Base-by-base conservation (phyloP, 2,113 vertebrate genomes). In the Centrocercus urophasianus region DNA sequence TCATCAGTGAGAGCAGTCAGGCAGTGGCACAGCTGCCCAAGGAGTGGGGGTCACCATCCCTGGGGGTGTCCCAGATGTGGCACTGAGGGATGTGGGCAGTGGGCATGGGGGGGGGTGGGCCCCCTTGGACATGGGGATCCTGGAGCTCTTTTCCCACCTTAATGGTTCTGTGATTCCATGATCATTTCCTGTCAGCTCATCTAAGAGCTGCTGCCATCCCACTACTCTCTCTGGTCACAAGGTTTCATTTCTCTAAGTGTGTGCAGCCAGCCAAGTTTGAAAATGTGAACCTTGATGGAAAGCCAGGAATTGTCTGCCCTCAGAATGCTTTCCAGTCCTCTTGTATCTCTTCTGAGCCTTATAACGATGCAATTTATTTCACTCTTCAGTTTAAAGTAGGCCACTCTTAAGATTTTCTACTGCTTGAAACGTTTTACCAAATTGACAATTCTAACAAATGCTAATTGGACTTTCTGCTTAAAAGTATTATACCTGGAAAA, bases 201-300 rank as follows among this genome's bases (percentile, higher is more conserved):
- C 59, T 72, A 69, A 43, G 42, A 75, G 20, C 24, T 75, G 30
- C 34, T 83, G 74, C 64, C 67, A 40, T 14, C 48, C 65, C 40
- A 40, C n/a, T 22, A 28, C 54, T 77, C 59, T 1, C 0, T 36
- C 47, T 40, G 71, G 70, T 36, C 0, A 0, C 54, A 45, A 27
- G 36, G 56, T 81, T 70, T 38, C 61, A 13, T 50, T 80, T 28
- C 82, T 54, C n/a, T 30, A 83, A 91, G 25, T 1, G 5, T 3
- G 11, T 0, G 0, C 25, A 27, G 36, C 8, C 25, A 27, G 36
- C 8, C 34, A 22, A 36, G 24, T 45, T 72, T 24, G 25, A 61
- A 74, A 61, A 13, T 4, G 2, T 2, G 40, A 16, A 7, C 2
- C 7, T 4, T 3, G 36, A 17, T 43, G 61, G 60, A 43, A 87